Conservation (phyloP, 2,113 vertebrate genomes). For the Vidua chalybeata region DNA sequence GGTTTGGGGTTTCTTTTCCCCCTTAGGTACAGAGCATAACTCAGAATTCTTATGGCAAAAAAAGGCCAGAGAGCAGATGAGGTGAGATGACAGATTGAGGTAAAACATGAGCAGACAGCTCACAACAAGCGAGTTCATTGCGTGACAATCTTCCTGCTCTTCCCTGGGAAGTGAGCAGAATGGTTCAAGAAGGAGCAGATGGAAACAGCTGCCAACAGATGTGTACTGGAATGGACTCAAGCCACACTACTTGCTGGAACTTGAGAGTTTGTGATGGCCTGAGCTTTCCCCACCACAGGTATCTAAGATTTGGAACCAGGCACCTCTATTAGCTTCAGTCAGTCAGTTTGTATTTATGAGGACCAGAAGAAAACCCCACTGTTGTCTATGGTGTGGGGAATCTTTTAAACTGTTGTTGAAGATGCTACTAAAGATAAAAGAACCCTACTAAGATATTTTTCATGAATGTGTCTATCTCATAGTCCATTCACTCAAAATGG, state of each 20-base stretch:
- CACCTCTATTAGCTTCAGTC: not conserved
- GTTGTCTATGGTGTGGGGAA: not conserved
- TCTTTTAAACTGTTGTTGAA: not conserved
- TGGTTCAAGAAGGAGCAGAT: not conserved
- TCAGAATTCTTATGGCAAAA: not conserved
- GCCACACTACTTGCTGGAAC: not conserved
- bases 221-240: constrained; percentile 17
- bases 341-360: not conserved
- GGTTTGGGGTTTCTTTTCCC: not conserved
- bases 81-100: not conserved
- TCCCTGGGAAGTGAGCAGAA: not conserved
- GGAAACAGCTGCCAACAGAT: constrained; percentile 14
- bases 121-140: not conserved
- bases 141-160: not conserved
- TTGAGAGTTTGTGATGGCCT: not conserved
- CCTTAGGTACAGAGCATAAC: not conserved
- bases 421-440: not conserved
- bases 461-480: not conserved
- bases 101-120: constrained; percentile 12
- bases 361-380: not conserved
- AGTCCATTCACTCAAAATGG: not conserved
- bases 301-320: not conserved
- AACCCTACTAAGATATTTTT: not conserved
- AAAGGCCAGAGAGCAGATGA: not conserved
- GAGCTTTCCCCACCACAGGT: not conserved